Conservation (phyloP, 2,888 invertebrate species). For the Osedax fenrisi region DNA sequence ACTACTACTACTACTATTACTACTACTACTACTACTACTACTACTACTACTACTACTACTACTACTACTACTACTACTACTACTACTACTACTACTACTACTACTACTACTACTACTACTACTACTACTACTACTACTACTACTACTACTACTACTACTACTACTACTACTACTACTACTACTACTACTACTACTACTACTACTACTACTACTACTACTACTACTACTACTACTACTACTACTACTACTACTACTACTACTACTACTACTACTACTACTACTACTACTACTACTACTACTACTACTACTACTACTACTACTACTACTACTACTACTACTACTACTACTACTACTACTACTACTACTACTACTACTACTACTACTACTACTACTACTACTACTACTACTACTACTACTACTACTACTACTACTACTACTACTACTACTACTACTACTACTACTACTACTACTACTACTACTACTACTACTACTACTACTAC, state of each 20-base stretch:
- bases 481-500: neutral
- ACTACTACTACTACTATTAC: neutral
- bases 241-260: neutral
- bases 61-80: neutral
- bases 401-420: neutral
- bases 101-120: conserved; percentile 2
- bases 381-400: neutral
- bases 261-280: neutral
- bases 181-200: conserved; percentile 10
- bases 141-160: conserved; percentile 8
- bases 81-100: neutral
- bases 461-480: neutral
- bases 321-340: neutral
- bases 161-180: neutral
- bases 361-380: conserved; percentile 3
- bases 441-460: neutral
- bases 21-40: neutral
- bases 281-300: neutral
- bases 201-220: conserved; percentile 7
- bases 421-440: neutral
- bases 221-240: conserved; percentile 5
- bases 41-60: neutral
- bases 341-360: conserved; percentile 7
- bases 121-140: conserved; percentile 7
- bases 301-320: neutral